These are phyloP conservation scores for Ispidina lecontei DNA, from an alignment of 2,797 vertebrate species.

Conservation along the genomic window DNA sequence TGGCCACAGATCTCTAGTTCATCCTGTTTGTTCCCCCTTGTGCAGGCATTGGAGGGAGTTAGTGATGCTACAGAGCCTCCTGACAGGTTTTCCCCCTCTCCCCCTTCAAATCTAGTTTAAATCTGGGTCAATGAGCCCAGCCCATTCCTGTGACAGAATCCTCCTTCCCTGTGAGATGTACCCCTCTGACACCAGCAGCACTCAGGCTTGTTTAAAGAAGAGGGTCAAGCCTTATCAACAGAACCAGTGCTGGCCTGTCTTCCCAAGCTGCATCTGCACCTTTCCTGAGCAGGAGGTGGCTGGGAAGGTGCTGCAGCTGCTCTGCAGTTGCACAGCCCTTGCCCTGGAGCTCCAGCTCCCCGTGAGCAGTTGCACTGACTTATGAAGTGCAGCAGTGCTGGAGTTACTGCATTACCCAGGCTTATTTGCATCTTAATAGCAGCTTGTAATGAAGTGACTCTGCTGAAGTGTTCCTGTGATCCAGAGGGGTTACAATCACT, in stretches of 20 bases:
- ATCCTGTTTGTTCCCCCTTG: too few relatives aligned
- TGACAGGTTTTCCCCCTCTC: too few relatives aligned
- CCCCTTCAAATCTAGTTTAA: too few relatives aligned
- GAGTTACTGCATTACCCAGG: constrained; percentile 25
- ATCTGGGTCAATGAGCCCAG: too few relatives aligned
- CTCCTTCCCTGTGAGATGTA: too few relatives aligned
- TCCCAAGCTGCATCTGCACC: neutral
- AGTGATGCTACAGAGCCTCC: too few relatives aligned
- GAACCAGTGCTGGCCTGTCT: neutral
- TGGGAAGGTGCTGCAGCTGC: neutral
- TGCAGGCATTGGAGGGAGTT: too few relatives aligned
- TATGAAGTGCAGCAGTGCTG: constrained; percentile 19
- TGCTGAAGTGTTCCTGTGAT: constrained; percentile 40
- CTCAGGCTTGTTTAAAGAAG: neutral
- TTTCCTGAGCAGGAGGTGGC: neutral
- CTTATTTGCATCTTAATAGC: constrained; percentile 49
- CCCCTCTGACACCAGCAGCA: neutral
- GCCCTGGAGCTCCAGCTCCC: neutral
- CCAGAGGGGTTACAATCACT: constrained; percentile 16
- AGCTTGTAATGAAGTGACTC: constrained; percentile 30
- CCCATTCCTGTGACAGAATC: too few relatives aligned
- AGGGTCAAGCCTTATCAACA: neutral
- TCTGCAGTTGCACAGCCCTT: neutral
- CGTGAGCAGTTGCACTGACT: constrained; percentile 14
- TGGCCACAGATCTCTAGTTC: too few relatives aligned